A percentile compares a stretch with the other conserved stretches of the same genome.
These are phyloP conservation scores for Theodoxus fluviatilis DNA, from an alignment of 2,888 invertebrate genomes.

Conservation along the genomic window DNA sequence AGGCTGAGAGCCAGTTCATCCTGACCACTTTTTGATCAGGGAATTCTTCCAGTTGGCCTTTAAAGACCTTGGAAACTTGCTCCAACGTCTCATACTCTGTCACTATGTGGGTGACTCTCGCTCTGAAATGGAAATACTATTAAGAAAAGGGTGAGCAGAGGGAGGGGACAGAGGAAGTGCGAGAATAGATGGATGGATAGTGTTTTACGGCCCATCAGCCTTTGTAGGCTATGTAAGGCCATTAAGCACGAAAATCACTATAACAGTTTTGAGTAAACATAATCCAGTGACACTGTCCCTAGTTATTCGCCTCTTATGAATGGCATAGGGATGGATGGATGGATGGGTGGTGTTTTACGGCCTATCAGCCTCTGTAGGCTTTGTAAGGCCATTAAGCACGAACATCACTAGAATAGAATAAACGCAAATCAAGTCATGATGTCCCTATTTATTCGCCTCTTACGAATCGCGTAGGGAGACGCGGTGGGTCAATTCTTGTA, in stretches of 20 bases:
- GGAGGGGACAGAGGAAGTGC: background rate
- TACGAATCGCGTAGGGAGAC: too few relatives aligned
- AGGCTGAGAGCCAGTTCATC: constrained; percentile 46
- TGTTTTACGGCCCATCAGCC: background rate
- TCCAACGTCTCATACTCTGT: constrained; percentile 35
- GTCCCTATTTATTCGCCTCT: too few relatives aligned
- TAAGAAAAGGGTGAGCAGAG: background rate
- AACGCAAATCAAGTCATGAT: too few relatives aligned
- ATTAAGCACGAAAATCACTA: too few relatives aligned
- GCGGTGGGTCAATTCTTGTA: too few relatives aligned
- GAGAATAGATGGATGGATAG: background rate
- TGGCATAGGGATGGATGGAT: too few relatives aligned
- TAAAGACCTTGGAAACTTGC: constrained; percentile 34
- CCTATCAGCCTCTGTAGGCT: too few relatives aligned
- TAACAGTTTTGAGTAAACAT: background rate
- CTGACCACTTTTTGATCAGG: constrained; percentile 35
- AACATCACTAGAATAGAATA: too few relatives aligned
- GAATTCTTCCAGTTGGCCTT: constrained; percentile 24
- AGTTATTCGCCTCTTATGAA: background rate
- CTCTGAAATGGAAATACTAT: constrained; percentile 21
- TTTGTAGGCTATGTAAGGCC: too few relatives aligned
- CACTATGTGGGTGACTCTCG: constrained; percentile 35
- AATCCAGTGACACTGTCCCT: too few relatives aligned
- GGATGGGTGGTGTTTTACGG: too few relatives aligned
- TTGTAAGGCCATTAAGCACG: too few relatives aligned